These are phyloP conservation scores for Deroptyus accipitrinus DNA, from an alignment of 2,113 vertebrate genomes.

Conservation along the genomic window DNA sequence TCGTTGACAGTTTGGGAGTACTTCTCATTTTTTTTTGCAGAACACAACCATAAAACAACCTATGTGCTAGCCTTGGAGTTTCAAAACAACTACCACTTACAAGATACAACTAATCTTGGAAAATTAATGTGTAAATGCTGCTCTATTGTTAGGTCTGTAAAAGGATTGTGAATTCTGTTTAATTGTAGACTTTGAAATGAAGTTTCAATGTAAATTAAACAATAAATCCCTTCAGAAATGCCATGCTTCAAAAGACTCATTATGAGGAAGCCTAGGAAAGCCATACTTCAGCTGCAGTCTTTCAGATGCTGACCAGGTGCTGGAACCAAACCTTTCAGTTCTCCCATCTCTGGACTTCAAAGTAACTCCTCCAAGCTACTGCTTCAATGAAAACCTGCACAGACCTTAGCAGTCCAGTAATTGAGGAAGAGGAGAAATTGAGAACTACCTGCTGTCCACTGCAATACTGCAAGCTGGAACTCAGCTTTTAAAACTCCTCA, in stretches of 20 bases:
- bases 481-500: accelerated
- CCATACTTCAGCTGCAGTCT: background rate
- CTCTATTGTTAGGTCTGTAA: background rate
- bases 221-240: background rate
- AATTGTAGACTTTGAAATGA: background rate
- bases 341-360: background rate
- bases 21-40: background rate
- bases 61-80: background rate
- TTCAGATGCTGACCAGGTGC: background rate
- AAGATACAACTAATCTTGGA: background rate
- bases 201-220: background rate
- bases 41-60: background rate
- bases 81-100: background rate
- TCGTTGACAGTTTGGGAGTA: background rate
- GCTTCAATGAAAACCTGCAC: background rate
- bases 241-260: background rate
- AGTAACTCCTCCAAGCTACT: background rate
- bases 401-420: background rate
- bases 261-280: background rate
- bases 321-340: background rate
- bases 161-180: background rate
- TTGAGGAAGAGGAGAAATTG: background rate
- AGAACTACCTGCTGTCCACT: background rate
- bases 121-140: background rate
- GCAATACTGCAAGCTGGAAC: background rate